Percentiles rank a stretch among this genome's conserved stretches.
phyloP scores from a whole-genome alignment of 2,113 vertebrate species.

The Octodon degus region DNA sequence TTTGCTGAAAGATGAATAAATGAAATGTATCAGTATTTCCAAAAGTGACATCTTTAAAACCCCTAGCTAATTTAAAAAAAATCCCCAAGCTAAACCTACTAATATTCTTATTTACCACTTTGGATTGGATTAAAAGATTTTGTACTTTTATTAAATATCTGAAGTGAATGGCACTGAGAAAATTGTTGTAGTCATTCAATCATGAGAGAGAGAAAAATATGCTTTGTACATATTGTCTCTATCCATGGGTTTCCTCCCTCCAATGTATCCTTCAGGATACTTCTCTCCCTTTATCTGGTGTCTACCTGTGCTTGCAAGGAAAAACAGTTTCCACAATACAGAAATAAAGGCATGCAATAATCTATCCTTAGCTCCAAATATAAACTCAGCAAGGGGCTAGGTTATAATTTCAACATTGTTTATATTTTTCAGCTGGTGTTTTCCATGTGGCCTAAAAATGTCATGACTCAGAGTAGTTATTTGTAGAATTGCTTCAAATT shows the following conservation, averaged over 20 bases:
- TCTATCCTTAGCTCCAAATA: slow-evolving; percentile 60
- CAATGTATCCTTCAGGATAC: not conserved
- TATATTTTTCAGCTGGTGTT: slow-evolving; percentile 62
- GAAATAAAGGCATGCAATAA: slow-evolving; percentile 52
- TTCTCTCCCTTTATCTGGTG: not conserved
- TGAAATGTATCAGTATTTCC: not conserved
- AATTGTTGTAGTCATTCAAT: slow-evolving; percentile 34
- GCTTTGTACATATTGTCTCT: slow-evolving; percentile 6
- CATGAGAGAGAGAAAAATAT: not conserved
- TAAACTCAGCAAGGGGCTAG: slow-evolving; percentile 60
- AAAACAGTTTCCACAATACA: not conserved
- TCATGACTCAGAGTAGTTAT: slow-evolving; percentile 72
- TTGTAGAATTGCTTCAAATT: slow-evolving; percentile 75
- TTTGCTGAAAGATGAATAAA: not conserved
- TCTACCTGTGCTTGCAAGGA: not conserved
- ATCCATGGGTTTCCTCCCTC: not conserved
- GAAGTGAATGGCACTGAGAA: not conserved
- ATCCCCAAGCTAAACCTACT: not conserved
- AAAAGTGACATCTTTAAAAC: slow-evolving; percentile 1
- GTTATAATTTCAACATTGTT: slow-evolving; percentile 70
- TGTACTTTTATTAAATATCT: not conserved
- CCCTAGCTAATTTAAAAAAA: slow-evolving; percentile 16
- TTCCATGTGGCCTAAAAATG: slow-evolving; percentile 75
- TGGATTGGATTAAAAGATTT: not conserved
- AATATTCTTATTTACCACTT: not conserved